These are phyloP conservation scores for Eristalis arbustorum DNA, from an alignment of 2,888 invertebrate species.

Conservation along the genomic window DNA sequence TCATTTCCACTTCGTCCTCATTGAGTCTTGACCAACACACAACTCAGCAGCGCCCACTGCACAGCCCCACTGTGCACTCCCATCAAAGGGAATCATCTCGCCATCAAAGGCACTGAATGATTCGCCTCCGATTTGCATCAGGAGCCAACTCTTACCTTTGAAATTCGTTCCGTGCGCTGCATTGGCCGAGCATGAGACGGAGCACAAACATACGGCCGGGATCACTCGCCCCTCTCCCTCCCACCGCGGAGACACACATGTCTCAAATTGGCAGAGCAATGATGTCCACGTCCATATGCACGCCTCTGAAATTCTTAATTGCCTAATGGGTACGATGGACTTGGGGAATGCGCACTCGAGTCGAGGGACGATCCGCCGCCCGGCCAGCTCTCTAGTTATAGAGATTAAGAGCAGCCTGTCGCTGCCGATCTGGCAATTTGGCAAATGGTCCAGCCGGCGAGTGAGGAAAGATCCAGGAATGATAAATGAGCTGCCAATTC, in stretches of 20 bases:
- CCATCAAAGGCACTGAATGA: slow-evolving; percentile 41
- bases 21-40: no score
- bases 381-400: not conserved
- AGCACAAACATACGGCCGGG: slow-evolving; percentile 12
- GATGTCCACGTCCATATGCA: slow-evolving; percentile 48
- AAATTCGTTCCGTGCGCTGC: slow-evolving; percentile 46
- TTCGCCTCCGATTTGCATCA: slow-evolving; percentile 58
- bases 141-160: slow-evolving; percentile 50
- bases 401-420: not conserved
- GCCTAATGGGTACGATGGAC: slow-evolving; percentile 60
- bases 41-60: not conserved
- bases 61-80: not conserved
- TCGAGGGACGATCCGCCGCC: not conserved
- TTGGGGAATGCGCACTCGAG: slow-evolving; percentile 11
- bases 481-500: slow-evolving; percentile 69
- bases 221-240: no score
- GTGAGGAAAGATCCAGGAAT: slow-evolving; percentile 57
- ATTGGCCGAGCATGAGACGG: not conserved
- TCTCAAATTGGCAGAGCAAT: slow-evolving; percentile 52
- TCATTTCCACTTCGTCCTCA: no score
- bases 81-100: not conserved
- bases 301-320: slow-evolving; percentile 54
- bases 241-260: not conserved
- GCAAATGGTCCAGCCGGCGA: slow-evolving; percentile 58
- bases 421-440: slow-evolving; percentile 48